A percentile compares a stretch with the other conserved stretches of the same genome.
Evolutionary conservation across 2,113 vertebrate genomes (phyloP).

Genomic region (Tichodroma muraria): DNA sequence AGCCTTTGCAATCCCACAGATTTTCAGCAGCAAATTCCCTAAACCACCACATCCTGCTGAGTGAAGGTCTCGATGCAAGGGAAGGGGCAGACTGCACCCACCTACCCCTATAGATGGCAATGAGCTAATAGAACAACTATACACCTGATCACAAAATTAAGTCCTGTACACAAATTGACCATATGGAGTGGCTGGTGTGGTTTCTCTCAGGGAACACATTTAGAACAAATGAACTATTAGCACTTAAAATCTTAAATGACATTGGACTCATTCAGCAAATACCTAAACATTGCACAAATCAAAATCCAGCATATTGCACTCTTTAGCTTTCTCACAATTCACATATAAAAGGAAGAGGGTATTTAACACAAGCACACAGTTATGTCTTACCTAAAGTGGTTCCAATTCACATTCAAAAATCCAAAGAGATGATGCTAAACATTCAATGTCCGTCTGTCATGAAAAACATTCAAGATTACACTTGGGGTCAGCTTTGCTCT

Average conservation of each 20-base stretch:
- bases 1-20: background rate
- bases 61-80: background rate
- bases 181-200: background rate
- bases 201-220: background rate
- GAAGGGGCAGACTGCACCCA: background rate
- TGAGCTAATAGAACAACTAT: background rate
- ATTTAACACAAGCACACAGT: background rate
- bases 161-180: accelerated
- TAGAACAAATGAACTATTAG: background rate
- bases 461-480: conserved; percentile 7
- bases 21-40: background rate
- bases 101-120: background rate
- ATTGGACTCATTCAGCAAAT: background rate
- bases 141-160: background rate
- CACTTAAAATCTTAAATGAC: background rate
- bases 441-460: background rate
- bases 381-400: conserved; percentile 50
- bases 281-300: background rate
- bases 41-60: background rate
- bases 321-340: background rate
- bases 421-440: background rate
- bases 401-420: conserved; percentile 49
- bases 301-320: background rate
- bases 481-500: background rate
- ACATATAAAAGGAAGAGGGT: background rate